These are phyloP conservation scores for Myiozetetes cayanensis DNA, from an alignment of 2,113 vertebrate genomes.

Conservation along the genomic window DNA sequence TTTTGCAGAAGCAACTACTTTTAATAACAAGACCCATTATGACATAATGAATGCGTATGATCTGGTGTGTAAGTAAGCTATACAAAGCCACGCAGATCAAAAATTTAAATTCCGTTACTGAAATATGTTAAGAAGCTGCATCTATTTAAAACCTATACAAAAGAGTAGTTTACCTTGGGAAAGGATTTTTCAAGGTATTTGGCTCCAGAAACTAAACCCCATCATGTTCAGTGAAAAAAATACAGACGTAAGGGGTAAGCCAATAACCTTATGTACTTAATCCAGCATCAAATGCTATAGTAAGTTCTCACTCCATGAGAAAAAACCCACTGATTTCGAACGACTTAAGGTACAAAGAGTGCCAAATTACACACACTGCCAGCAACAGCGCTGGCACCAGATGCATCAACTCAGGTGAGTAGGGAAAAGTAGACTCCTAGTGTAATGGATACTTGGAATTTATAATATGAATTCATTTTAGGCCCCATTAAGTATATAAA, in stretches of 20 bases:
- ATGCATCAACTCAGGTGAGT: background rate
- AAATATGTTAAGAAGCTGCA: constrained; percentile 45
- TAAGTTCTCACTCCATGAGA: constrained; percentile 34
- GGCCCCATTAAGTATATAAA: constrained; percentile 50
- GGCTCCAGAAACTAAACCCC: no score
- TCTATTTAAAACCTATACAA: constrained; percentile 49
- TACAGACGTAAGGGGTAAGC: background rate
- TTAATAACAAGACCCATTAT: constrained; percentile 58
- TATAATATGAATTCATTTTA: constrained; percentile 26
- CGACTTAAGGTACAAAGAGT: background rate
- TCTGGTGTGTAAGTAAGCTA: constrained; percentile 41
- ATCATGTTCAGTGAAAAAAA: constrained; percentile 43
- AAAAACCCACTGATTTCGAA: background rate
- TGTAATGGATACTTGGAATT: background rate
- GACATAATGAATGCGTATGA: constrained; percentile 42
- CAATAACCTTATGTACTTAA: constrained; percentile 8
- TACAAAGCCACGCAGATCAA: constrained; percentile 33
- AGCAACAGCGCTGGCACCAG: background rate
- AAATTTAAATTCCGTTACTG: constrained; percentile 33
- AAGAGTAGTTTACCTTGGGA: constrained; percentile 54
- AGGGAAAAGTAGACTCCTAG: background rate
- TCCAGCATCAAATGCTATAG: background rate
- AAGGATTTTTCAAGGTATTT: constrained; percentile 14
- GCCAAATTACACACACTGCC: background rate
- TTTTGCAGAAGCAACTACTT: constrained; percentile 64